A percentile compares a stretch with the other conserved stretches of the same genome.
Evolutionary conservation across 1,140 invertebrate species (phyloP).

Genomic region (Nephila pilipes): DNA sequence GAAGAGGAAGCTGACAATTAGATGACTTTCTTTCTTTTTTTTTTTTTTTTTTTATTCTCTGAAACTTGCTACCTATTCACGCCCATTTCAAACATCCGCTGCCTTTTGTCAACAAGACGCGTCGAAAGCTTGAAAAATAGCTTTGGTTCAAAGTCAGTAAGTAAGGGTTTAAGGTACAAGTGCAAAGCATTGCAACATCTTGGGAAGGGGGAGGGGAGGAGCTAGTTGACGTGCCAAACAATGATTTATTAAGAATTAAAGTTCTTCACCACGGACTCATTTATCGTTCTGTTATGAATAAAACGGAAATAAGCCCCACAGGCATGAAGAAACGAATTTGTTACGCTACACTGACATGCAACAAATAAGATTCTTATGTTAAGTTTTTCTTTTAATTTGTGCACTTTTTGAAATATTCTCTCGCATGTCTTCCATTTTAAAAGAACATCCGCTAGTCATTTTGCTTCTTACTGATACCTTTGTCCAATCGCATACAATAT

Average conservation of each 20-base stretch:
- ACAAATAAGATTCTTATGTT: not conserved
- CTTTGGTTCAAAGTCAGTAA: not conserved
- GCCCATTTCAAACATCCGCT: not conserved
- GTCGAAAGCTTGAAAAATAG: not conserved
- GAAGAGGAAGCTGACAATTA: not conserved
- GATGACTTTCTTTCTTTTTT: not conserved
- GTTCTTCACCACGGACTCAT: not conserved
- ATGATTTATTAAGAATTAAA: constrained; percentile 7
- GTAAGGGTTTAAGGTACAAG: not conserved
- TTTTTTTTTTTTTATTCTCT: not conserved
- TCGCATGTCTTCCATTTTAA: not conserved
- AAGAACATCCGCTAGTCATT: not conserved
- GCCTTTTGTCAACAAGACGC: not conserved
- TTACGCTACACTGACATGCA: not conserved
- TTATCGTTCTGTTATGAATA: constrained; percentile 12
- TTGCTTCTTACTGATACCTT: not conserved
- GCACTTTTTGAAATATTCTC: not conserved
- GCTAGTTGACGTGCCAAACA: not conserved
- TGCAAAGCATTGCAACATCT: not conserved
- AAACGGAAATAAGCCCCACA: not conserved
- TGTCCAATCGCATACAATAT: not conserved
- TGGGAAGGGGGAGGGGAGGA: not conserved
- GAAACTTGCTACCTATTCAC: not conserved
- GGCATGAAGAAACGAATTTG: constrained; percentile 19
- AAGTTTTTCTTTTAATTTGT: not conserved